Conservation (phyloP, 2,888 invertebrate species). For the Lottia gigantea region DNA sequence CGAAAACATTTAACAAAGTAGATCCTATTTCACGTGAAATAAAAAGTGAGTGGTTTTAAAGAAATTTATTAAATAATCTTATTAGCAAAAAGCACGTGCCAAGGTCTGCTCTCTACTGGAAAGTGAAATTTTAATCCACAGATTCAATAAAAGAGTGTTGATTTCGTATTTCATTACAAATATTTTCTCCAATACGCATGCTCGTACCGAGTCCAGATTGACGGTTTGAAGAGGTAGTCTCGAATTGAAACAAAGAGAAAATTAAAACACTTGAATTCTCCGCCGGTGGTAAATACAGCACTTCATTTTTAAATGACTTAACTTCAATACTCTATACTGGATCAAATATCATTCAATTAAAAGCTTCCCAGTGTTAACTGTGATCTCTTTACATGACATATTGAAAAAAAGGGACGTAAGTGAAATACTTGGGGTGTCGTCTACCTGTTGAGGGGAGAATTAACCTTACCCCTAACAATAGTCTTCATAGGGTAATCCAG, state of each 20-base stretch:
- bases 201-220: neutral
- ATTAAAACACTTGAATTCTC: neutral
- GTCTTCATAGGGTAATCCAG: no score
- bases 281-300: conserved; percentile 6
- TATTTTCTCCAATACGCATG: neutral
- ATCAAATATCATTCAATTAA: conserved; percentile 6
- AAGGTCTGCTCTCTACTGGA: neutral
- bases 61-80: conserved; percentile 4
- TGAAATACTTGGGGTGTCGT: no score
- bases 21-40: no score
- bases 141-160: neutral
- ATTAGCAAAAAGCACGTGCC: conserved; percentile 3
- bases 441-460: no score
- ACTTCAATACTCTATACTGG: neutral
- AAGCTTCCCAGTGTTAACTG: neutral
- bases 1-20: no score
- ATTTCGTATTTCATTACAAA: conserved; percentile 2
- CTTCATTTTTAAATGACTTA: neutral
- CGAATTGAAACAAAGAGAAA: conserved; percentile 2
- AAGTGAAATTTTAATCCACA: conserved; percentile 7
- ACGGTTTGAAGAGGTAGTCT: neutral
- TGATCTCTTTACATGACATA: no score
- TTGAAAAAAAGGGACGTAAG: no score
- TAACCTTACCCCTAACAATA: no score
- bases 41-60: neutral